Base-by-base conservation (phyloP, 1,140 invertebrate genomes). In the Cotesia glomerata region DNA sequence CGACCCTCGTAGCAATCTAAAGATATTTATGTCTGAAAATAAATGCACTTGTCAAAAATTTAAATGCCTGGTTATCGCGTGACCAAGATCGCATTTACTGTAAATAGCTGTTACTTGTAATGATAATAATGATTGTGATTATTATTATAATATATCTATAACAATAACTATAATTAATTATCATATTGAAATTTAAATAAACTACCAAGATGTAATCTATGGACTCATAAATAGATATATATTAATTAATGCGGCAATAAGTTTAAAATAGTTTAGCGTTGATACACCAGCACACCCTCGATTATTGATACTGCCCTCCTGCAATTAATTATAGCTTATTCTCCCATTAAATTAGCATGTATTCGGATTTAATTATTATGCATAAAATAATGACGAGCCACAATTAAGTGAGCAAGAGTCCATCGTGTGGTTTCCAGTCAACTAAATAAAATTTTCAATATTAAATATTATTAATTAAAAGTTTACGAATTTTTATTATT, bases 1-100 rank as follows among this genome's bases (percentile, higher is more conserved):
- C 74, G 69, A 67, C 52, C 63, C 45, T 74, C 45, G 16, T 75
- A 69, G 68, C 69, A 54, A 73, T 73, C 59, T 36, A 65, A 9
- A n/a, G 52, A 9, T 56, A 56, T 16, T 18, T 56, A 56, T 56
- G 18, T 56, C 52, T 56, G 52, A 16, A 56, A 56, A 56, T 14
- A 56, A 56, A 18, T n/a, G 52, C 49, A 11, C 49, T 3, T n/a
- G 49, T 51, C n/a, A n/a, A 11, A 51, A 51, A 11, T 11, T 11
- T 9, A 45, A 45, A 45, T 45, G 39, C 39, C 39, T 45, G 7
- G 39, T 45, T 45, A 45, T 45, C 39, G 39, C 39, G 39, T 45
- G 39, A 45, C 39, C 39, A 45, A 45, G 11, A 45, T 45, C 11
- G 39, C 39, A 45, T 45, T 45, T 9, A 45, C 39, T 45, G 39